Evolutionary conservation across 1,140 invertebrate species (phyloP), one percentile per base, ranked within the genome.

Genomic region (Drosophila carrolli): DNA sequence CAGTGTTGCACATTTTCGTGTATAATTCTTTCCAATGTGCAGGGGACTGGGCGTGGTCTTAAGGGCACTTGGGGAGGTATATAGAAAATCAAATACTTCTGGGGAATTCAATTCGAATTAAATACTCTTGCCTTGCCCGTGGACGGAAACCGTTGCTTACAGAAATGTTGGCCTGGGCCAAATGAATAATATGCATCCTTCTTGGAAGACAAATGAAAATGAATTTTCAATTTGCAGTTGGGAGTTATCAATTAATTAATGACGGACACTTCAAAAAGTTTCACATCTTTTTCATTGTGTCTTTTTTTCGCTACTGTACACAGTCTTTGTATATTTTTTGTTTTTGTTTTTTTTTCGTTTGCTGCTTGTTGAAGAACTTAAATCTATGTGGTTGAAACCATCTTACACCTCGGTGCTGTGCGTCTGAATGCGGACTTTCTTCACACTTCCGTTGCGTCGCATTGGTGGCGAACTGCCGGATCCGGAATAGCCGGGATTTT

Each of bases 371-470:
- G 37, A 62, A 81, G 56, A 16, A 61, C 48, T 61, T 79, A 67
- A 58, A 40, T 44, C 54, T 78, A 38, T 35, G 16, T 23, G 40
- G 23, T 43, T 55, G 55, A 76, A 47, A 76, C 63, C 63, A 35
- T 40, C 5, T 54, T 93, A 97, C 41, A 97, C 97, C 90, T 97
- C 96, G 2, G 97, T 97, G 73, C 96, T 97, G 79, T 97, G 96
- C 13, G 96, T 97, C 91, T 97, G 96, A 93, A 97, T 97, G 23
- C 97, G 94, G 11, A 97, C 97, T 93, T 97, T 97, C 86, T 97
- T 97, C 66, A 96, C 95, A 75, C 96, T 97, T 1, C 96, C 96
- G 77, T 97, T 97, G 43, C 97, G 94, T 23, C 95, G 95, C 11
- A 97, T 93, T 0, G 96, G 96, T 0, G 82, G 97, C 10, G 96